Evolutionary conservation across 2,113 vertebrate genomes (phyloP).

Genomic region (Ivindomyrus marchei): DNA sequence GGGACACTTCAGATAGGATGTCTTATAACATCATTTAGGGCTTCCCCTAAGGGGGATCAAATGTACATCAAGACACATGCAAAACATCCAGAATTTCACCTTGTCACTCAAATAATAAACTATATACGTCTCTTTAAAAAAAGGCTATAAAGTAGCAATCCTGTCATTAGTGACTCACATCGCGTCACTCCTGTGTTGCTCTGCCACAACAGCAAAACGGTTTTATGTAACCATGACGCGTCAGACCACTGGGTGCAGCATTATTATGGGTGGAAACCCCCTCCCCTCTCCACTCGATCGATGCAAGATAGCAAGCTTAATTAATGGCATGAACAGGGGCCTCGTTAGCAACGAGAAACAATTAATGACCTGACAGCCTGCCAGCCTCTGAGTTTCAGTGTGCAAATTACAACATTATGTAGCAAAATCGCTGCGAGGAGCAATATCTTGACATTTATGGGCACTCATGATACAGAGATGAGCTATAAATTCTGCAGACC

Average conservation of each 20-base stretch:
- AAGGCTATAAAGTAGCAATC: background rate
- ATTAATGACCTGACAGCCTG: background rate
- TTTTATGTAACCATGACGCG: background rate
- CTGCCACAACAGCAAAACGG: background rate
- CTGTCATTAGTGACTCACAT: background rate
- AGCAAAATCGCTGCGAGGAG: background rate
- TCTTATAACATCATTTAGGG: background rate
- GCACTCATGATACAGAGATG: background rate
- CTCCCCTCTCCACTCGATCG: conserved; percentile 1
- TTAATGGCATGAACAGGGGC: background rate
- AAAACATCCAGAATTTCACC: background rate
- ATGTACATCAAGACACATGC: background rate
- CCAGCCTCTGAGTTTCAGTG: background rate
- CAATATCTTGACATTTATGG: background rate
- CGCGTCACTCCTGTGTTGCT: background rate
- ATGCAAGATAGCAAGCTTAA: conserved; percentile 5
- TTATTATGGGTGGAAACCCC: background rate
- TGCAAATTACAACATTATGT: background rate
- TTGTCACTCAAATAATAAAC: background rate
- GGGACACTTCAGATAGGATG: background rate
- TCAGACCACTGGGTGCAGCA: background rate
- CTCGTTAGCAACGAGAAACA: background rate
- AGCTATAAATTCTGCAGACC: background rate
- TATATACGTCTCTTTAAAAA: background rate
- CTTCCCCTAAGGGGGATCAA: background rate